A percentile compares a stretch with the other conserved stretches of the same genome.
Conservation (phyloP, 2,113 vertebrate species). For the Anarrhichthys ocellatus region DNA sequence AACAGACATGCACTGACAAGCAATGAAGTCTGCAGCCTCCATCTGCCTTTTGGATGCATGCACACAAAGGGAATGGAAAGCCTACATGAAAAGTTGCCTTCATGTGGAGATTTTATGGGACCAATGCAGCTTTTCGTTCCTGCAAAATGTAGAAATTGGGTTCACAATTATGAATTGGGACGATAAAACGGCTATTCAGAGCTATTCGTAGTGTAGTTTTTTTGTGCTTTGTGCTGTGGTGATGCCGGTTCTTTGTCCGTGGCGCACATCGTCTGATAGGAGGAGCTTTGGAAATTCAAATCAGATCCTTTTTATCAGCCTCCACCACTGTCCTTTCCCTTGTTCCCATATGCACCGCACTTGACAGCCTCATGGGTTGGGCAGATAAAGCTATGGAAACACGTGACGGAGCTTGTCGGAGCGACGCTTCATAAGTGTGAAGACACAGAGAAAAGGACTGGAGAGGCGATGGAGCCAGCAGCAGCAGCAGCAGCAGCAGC, state of each 20-base stretch:
- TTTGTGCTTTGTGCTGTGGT: conserved; percentile 3
- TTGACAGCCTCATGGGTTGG: conserved; percentile 65
- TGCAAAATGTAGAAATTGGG: not conserved
- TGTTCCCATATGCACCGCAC: conserved; percentile 42
- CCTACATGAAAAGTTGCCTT: not conserved
- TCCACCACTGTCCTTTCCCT: conserved; percentile 35
- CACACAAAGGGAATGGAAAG: not conserved
- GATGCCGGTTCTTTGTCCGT: conserved; percentile 25
- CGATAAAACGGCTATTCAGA: not conserved
- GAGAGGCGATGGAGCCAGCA: conserved; percentile 60
- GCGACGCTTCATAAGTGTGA: conserved; percentile 80
- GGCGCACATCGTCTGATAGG: conserved; percentile 19
- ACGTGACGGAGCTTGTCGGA: conserved; percentile 76
- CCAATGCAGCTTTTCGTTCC: conserved; percentile 15
- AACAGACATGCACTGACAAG: conserved; percentile 29
- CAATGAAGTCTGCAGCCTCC: conserved; percentile 24
- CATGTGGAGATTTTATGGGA: not conserved
- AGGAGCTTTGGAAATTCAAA: conserved; percentile 53
- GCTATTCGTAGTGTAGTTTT: not conserved
- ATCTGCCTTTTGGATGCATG: not conserved
- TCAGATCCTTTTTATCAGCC: conserved; percentile 31
- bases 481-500: conserved; percentile 28
- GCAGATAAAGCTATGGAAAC: conserved; percentile 61
- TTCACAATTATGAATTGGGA: conserved; percentile 4
- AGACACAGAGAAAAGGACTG: conserved; percentile 52